Evolutionary conservation across 2,113 vertebrate species (phyloP).

Genomic region (Labrus mixtus): DNA sequence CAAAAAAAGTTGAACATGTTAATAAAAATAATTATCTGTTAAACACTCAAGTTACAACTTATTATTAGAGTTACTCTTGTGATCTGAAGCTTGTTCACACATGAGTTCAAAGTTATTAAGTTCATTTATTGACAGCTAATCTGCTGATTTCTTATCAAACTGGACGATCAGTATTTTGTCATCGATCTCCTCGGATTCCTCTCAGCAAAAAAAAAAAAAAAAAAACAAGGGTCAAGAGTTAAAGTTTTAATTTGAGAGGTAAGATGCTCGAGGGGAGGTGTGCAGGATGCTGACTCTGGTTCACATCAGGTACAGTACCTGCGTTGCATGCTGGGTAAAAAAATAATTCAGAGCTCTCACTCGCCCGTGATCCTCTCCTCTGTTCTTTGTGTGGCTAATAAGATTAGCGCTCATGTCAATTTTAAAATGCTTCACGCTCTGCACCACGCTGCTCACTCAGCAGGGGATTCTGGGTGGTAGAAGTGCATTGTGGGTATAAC

Average conservation of each 20-base stretch:
- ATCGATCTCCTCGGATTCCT: not conserved
- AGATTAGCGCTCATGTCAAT: conserved; percentile 17
- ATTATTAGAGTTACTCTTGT: too few relatives aligned
- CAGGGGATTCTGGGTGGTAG: conserved; percentile 34
- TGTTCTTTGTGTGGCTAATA: conserved; percentile 21
- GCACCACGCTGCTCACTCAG: conserved; percentile 11
- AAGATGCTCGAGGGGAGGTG: not conserved
- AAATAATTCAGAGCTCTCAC: not conserved
- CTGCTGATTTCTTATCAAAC: too few relatives aligned
- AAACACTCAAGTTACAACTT: too few relatives aligned
- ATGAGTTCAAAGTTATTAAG: too few relatives aligned
- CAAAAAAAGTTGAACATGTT: too few relatives aligned
- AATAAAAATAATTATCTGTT: too few relatives aligned
- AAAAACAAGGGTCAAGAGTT: too few relatives aligned
- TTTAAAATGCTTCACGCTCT: conserved; percentile 11
- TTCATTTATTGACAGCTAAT: too few relatives aligned
- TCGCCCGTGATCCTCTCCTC: not conserved
- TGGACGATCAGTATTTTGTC: too few relatives aligned
- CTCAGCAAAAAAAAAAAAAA: not conserved
- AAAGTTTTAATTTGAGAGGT: not conserved
- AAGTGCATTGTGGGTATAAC: conserved; percentile 16
- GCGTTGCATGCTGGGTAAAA: conserved; percentile 28
- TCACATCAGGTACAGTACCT: not conserved
- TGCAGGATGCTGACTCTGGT: conserved; percentile 15
- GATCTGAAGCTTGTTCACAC: too few relatives aligned